Base-by-base conservation (phyloP, 2,797 vertebrate species). In the Scomberomorus guttatus region DNA sequence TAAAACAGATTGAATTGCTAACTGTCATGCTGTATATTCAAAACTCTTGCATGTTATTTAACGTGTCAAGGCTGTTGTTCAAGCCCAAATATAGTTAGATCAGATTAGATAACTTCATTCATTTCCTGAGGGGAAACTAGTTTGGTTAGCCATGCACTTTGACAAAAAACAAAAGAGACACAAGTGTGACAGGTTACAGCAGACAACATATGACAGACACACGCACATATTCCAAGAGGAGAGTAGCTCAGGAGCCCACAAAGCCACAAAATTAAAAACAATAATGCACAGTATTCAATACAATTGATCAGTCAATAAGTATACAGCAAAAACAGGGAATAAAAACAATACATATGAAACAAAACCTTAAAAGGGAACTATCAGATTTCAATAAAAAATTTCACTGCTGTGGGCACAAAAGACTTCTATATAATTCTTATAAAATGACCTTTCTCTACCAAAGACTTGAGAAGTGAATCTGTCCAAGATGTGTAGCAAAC, bases 401-500 rank as follows among this genome's bases (percentile, higher is more conserved):
- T 72, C 68, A 57, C 62, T 68, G 46, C 64, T 48, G 56, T 27
- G 12, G n/a, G 13, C 42, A 66, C 57, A 18, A 12, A 54, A n/a
- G 11, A 62, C 22, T 3, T 29, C 3, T 20, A 37, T 70, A 24
- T 60, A 18, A 15, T 57, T 44, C 6, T 0, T 55, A 70, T 25
- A 25, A 56, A 58, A 57, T 39, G 54, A 72, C 51, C 24, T 60
- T 64, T 77, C 7, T 62, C 11, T 39, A 51, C 37, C 55, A n/a
- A 48, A 70, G 34, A 64, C 39, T 46, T 77, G 13, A 63, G 44
- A 55, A 67, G 37, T 60, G 51, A 75, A 76, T 77, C 61, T 11
- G 12, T 51, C 25, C 79, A 76, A 84, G 76, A 88, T 85, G 84
- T 75, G 66, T 22, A 20, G 72, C 66, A 60, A 76, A 77, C 46